phyloP scores from a whole-genome alignment of 2,888 invertebrate genomes.

The Xestobium rufovillosum region DNA sequence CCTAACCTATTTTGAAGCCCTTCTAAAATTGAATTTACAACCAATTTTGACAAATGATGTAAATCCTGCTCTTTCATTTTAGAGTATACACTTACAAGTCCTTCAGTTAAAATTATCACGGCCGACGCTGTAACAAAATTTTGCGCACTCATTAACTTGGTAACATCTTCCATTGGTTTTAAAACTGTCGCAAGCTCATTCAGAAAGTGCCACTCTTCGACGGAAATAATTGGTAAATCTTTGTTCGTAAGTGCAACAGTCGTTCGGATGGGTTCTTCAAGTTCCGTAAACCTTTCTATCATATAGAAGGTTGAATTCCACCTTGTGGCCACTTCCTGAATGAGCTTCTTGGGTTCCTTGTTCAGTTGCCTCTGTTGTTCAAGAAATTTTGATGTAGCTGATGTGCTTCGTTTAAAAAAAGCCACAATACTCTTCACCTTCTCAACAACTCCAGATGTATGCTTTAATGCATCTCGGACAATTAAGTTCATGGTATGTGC shows the following conservation, averaged over 20 bases:
- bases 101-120: conserved; percentile 22
- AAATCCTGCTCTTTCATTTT: conserved; percentile 4
- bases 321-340: conserved; percentile 16
- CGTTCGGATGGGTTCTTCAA: conserved; percentile 14
- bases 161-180: conserved; percentile 23
- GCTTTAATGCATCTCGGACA: conserved; percentile 14
- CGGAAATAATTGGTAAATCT: conserved; percentile 15
- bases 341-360: conserved; percentile 14
- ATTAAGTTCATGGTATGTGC: conserved; percentile 26
- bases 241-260: conserved; percentile 15
- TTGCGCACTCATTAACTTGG: conserved; percentile 23
- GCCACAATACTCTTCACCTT: conserved; percentile 17
- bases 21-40: conserved; percentile 6
- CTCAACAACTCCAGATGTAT: not conserved
- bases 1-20: conserved; percentile 15
- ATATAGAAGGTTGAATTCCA: conserved; percentile 20
- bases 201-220: conserved; percentile 23
- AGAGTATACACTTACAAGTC: conserved; percentile 15
- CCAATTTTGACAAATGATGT: not conserved
- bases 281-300: conserved; percentile 15
- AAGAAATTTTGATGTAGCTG: conserved; percentile 31
- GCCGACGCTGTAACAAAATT: conserved; percentile 22
- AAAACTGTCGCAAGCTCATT: conserved; percentile 19
- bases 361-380: conserved; percentile 16
- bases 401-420: conserved; percentile 20